Percentiles rank a stretch among this genome's conserved stretches.
Evolutionary conservation across 1,140 invertebrate genomes (phyloP).

Genomic region (Adelges cooleyi): DNA sequence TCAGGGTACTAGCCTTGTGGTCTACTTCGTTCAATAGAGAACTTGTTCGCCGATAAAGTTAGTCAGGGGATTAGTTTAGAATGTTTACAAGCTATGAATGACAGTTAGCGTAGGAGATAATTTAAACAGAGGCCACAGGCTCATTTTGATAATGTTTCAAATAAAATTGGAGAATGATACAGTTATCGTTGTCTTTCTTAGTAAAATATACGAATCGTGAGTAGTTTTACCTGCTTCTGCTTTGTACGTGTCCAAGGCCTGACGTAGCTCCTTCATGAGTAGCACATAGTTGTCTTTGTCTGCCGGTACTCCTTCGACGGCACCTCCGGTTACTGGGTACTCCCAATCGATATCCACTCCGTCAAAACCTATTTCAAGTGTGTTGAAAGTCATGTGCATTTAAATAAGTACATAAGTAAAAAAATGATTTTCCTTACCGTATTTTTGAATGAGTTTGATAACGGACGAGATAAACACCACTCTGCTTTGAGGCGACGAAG

Average conservation of each 20-base stretch:
- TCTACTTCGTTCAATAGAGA: too few species aligned
- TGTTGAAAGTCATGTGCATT: background rate
- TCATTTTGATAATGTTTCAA: too few species aligned
- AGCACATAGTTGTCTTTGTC: slow-evolving; percentile 32
- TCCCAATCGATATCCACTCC: slow-evolving; percentile 51
- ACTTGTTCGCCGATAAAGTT: too few species aligned
- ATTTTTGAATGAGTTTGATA: slow-evolving; percentile 44
- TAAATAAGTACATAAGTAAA: background rate
- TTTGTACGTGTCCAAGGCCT: slow-evolving; percentile 11
- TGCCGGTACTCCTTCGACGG: slow-evolving; percentile 29
- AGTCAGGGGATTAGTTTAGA: too few species aligned
- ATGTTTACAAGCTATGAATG: too few species aligned
- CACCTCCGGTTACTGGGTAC: slow-evolving; percentile 42
- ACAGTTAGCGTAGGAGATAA: too few species aligned
- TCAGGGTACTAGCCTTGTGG: too few species aligned
- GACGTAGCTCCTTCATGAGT: slow-evolving; percentile 30
- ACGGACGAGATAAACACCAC: slow-evolving; percentile 49
- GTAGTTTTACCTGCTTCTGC: slow-evolving; percentile 1
- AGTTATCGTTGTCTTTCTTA: too few species aligned
- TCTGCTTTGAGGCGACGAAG: slow-evolving; percentile 39
- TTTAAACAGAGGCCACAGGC: too few species aligned
- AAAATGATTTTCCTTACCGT: slow-evolving; percentile 35
- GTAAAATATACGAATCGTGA: too few species aligned
- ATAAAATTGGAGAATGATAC: too few species aligned
- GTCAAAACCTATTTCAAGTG: slow-evolving; percentile 44